Evolutionary conservation across 2,797 vertebrate genomes (phyloP).

Genomic region (Danio jaintianensis): DNA sequence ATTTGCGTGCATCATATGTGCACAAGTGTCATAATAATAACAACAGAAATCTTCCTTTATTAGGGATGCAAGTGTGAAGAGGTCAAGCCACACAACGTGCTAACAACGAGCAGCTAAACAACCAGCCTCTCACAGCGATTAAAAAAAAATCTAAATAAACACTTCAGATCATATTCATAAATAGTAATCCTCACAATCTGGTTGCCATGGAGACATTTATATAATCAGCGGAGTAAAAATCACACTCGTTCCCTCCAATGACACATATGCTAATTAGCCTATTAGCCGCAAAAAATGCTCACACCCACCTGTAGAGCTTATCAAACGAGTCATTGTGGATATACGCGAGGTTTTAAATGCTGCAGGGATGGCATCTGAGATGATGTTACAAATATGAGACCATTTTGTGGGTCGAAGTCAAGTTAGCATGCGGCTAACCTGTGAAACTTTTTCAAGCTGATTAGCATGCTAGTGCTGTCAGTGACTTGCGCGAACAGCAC

Average conservation of each 20-base stretch:
- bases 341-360: neutral
- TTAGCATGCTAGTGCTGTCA: conserved; percentile 27
- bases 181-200: neutral
- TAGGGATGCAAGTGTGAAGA: neutral
- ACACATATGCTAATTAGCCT: conserved; percentile 30
- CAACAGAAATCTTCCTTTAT: neutral
- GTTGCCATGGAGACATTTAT: neutral
- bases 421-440: conserved; percentile 11
- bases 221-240: neutral
- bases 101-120: conserved; percentile 19
- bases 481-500: neutral
- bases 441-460: conserved; percentile 26
- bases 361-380: neutral
- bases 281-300: conserved; percentile 4
- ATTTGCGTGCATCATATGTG: neutral
- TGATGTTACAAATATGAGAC: neutral
- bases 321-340: neutral
- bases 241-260: neutral
- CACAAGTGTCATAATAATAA: neutral
- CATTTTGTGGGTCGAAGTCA: neutral
- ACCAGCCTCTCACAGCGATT: neutral
- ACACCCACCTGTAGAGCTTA: neutral
- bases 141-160: neutral
- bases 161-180: too few species aligned
- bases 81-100: conserved; percentile 31